Conservation (phyloP, 2,888 invertebrate genomes). For the Himalopsyche kuldschensis region DNA sequence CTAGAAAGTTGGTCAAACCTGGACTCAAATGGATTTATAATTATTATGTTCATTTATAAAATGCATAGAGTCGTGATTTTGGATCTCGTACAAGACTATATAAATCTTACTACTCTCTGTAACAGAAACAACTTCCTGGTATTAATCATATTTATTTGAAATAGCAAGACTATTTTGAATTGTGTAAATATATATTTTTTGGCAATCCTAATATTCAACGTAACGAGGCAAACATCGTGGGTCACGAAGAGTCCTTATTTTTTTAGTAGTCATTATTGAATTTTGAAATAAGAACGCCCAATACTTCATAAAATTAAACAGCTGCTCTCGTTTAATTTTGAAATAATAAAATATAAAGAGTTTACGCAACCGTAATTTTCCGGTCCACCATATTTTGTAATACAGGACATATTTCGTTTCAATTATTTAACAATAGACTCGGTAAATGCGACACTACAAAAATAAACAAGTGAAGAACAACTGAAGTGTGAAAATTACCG, state of each 20-base stretch:
- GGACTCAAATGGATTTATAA: too few relatives aligned
- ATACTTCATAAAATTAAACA: background rate
- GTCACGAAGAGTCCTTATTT: background rate
- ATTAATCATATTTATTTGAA: too few relatives aligned
- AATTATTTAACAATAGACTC: background rate
- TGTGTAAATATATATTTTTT: background rate
- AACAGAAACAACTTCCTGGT: too few relatives aligned
- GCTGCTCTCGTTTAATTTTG: background rate
- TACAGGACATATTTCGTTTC: background rate
- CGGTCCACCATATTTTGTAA: background rate
- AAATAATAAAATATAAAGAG: background rate
- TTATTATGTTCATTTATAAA: too few relatives aligned
- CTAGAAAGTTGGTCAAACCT: too few relatives aligned
- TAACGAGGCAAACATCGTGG: background rate
- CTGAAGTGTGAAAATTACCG: conserved; percentile 17
- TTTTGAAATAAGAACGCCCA: background rate
- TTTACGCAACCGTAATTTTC: background rate
- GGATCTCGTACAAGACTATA: too few relatives aligned
- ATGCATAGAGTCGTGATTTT: too few relatives aligned
- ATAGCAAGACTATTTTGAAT: background rate
- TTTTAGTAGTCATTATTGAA: background rate
- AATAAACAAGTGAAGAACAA: background rate
- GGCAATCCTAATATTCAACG: background rate
- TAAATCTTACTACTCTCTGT: too few relatives aligned
- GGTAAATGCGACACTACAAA: background rate